Base-by-base conservation (phyloP, 1,140 invertebrate species). In the Trichonephila clavata region DNA sequence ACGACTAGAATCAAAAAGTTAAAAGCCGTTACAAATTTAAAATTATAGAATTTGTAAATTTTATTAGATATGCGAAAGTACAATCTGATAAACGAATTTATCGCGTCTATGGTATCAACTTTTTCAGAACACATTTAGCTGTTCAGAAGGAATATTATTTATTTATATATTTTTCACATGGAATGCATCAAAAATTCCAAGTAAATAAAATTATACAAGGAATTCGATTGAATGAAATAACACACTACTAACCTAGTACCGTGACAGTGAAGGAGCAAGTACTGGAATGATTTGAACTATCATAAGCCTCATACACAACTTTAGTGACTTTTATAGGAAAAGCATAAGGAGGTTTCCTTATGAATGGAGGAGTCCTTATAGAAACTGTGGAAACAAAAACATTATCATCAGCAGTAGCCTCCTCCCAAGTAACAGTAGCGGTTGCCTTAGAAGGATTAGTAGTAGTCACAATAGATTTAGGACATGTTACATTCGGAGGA, bases 231-330 rank as follows among this genome's bases (percentile, higher is more conserved):
- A 50, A 7, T 50, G 10, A 50, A 50, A 50, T 7, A 32, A 39
- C 14, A 18, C 6, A 77, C 7, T 77, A 5, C 65, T 71, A 88
- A 94, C 94, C 94, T n/a, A 68, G 5, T 59, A 94, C 80, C 6
- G 61, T 89, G 24, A 94, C 87, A 20, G 61, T 59, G 21, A 94
- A 93, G 18, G 94, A 89, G n/a, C 94, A 94, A 71, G 91, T 84
- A 24, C 50, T 93, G 0, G 80, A 60, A 27, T 92, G 65, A 61
- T 90, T 43, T 32, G 65, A 50, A n/a, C 27, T 50, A 32, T 94
- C 94, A 21, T 59, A n/a, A 13, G 92, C 94, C 59, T 93, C 60
- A 86, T 94, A 94, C 1, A 94, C 94, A 65, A 94, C 21, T 77
- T 94, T 94, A 10, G 59, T 84, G 14, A 57, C 81, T 10, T 86